Evolutionary conservation across 2,797 vertebrate species (phyloP).

Genomic region (Phrynocephalus vlangalii): DNA sequence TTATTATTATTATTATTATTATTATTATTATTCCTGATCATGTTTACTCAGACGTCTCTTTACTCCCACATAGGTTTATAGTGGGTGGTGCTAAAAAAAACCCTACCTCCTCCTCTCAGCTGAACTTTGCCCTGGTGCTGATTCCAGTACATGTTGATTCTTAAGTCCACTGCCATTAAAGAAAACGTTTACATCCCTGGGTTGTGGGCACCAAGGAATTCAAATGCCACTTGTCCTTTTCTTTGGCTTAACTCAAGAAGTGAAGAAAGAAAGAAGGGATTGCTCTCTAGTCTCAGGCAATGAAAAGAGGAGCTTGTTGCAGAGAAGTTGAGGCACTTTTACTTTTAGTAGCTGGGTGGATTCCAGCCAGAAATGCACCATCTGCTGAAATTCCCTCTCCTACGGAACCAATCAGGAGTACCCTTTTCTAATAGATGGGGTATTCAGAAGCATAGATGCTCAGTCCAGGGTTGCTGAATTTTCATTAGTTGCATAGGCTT

Average conservation of each 20-base stretch:
- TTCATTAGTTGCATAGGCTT: background rate
- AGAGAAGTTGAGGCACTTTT: background rate
- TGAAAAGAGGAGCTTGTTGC: background rate
- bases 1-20: background rate
- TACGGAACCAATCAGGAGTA: background rate
- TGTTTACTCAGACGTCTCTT: background rate
- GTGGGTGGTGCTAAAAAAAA: background rate
- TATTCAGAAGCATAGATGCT: background rate
- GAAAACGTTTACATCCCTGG: background rate
- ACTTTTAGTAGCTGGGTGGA: background rate
- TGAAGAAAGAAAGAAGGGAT: background rate
- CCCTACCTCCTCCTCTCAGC: too few species aligned
- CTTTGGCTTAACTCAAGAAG: background rate
- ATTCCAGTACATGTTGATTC: background rate
- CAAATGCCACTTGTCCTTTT: background rate
- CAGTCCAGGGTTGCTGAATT: background rate
- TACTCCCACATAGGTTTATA: background rate
- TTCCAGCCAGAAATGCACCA: background rate
- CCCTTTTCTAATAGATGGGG: background rate
- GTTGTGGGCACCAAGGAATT: too few species aligned
- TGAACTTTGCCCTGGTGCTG: background rate
- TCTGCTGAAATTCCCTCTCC: background rate
- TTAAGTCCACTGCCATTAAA: background rate
- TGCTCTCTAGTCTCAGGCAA: background rate
- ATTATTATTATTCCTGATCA: too few species aligned